Percentiles rank a stretch among this genome's conserved stretches.
Evolutionary conservation across 1,140 invertebrate genomes (phyloP).

Genomic region (Achroia grisella): DNA sequence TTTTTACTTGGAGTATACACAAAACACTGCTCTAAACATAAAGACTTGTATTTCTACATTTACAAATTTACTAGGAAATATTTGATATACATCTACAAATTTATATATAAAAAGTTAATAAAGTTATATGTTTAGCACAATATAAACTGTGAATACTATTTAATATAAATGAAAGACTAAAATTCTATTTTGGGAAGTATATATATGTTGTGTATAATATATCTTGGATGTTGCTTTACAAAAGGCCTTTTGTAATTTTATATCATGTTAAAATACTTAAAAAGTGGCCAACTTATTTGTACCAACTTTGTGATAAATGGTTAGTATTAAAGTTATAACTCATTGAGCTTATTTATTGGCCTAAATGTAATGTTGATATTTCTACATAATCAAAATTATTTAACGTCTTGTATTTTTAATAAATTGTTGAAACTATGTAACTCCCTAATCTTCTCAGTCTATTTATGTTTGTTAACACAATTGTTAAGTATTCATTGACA

Average conservation of each 20-base stretch:
- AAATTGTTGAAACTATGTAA: too few species aligned
- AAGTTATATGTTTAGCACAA: too few species aligned
- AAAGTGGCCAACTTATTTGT: neutral
- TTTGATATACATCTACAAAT: slow-evolving; percentile 35
- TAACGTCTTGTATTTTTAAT: too few species aligned
- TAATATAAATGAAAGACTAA: too few species aligned
- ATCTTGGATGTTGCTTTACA: neutral
- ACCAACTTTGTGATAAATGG: slow-evolving; percentile 1
- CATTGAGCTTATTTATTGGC: neutral
- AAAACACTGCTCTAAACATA: too few species aligned
- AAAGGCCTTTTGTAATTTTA: neutral
- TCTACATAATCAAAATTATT: too few species aligned
- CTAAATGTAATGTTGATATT: neutral
- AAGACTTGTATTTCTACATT: slow-evolving; percentile 17
- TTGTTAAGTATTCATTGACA: too few species aligned
- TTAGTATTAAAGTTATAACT: slow-evolving; percentile 3
- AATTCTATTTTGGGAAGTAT: neutral
- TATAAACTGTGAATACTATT: too few species aligned
- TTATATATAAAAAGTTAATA: neutral
- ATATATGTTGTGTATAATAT: slow-evolving; percentile 1
- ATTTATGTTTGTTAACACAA: too few species aligned
- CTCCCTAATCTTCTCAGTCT: too few species aligned
- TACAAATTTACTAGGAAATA: slow-evolving; percentile 13
- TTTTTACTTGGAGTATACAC: slow-evolving; percentile 26
- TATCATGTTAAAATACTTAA: neutral